Conservation (phyloP, 2,113 vertebrate genomes). For the Casuarius casuarius region DNA sequence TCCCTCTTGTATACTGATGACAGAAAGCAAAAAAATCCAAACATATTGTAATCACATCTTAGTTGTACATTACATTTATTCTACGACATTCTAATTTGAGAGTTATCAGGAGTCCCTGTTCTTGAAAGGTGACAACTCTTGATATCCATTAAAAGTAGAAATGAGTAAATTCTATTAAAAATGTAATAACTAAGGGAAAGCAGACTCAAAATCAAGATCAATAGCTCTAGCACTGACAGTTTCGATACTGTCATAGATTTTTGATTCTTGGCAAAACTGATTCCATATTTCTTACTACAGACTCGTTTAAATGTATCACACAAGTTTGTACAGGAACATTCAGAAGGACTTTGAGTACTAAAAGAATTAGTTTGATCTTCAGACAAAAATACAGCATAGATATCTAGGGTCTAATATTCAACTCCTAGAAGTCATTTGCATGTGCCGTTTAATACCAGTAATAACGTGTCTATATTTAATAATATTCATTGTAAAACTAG, state of each 20-base stretch:
- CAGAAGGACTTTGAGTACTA: neutral
- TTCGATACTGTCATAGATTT: neutral
- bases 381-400: neutral
- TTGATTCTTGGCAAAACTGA: neutral
- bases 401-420: neutral
- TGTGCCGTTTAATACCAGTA: neutral
- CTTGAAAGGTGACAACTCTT: neutral
- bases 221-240: neutral
- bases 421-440: neutral
- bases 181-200: neutral
- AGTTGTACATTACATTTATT: neutral
- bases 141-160: slow-evolving; percentile 1
- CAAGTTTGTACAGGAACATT: neutral
- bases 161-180: neutral
- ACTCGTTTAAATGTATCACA: neutral
- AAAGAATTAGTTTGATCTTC: neutral
- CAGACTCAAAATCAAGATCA: neutral
- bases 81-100: neutral
- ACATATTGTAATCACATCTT: neutral
- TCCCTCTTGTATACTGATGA: neutral
- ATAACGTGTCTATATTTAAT: neutral
- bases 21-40: slow-evolving; percentile 14
- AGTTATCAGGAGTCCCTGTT: neutral
- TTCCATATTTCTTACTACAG: neutral
- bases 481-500: neutral